Base-by-base conservation (phyloP, 1,140 invertebrate genomes). In the Leptinotarsa texana region DNA sequence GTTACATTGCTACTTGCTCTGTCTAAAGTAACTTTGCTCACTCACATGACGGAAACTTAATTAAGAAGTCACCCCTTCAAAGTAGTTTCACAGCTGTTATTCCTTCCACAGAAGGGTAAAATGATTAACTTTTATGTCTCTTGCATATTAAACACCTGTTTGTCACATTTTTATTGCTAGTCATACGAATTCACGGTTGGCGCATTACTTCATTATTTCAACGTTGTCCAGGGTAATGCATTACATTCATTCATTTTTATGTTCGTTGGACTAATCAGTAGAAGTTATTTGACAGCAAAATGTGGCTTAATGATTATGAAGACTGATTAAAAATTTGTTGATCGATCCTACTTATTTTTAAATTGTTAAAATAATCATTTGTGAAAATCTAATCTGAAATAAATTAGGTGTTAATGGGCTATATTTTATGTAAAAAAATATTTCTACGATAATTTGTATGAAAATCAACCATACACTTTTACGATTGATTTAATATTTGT, bases 21-120 rank as follows among this genome's bases (percentile, higher is more conserved):
- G 51, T 57, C 51, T 18, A 4, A 57, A 57, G 15, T 72, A 72
- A 75, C 72, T 72, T 72, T 47, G 69, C 68, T 62, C 74, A 72
- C 47, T 70, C 72, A 63, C 67, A 72, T 70, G 47, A 57, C 24
- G 42, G 22, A 67, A 67, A 67, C 13, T 33, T 67, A 67, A 67
- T 67, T 27, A 67, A 67, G 27, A 42, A 67, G 21, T 42, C 24
- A 24, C 65, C 65, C 65, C 27, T 33, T 17, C 42, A 5, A 67
- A 67, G 65, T 67, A 67, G 65, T 42, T 27, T 67, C 42, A 24
- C 65, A 67, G 65, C 65, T 67, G 65, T 67, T 67, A 42, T 67
- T 24, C 42, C 4, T 67, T 67, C 15, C 42, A 67, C 11, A 67
- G 65, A 67, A 67, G 65, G 65, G 24, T 27, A 67, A 24, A 27